A percentile compares a stretch with the other conserved stretches of the same genome.
Evolutionary conservation across 2,888 invertebrate genomes (phyloP).

Genomic region (Mechanitis mazaeus): DNA sequence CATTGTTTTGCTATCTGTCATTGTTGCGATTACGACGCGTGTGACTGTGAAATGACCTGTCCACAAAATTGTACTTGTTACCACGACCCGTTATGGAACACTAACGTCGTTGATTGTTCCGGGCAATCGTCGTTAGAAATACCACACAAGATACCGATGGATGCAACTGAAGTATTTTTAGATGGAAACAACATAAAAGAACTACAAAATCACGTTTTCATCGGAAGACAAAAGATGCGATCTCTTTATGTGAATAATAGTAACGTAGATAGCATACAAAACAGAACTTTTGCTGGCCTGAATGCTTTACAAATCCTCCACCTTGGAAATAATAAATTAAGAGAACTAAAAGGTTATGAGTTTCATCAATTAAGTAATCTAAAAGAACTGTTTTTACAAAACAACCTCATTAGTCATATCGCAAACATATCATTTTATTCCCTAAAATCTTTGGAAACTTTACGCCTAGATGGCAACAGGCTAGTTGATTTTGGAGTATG

Average conservation of each 20-base stretch:
- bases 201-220: constrained; percentile 90
- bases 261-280: constrained; percentile 89
- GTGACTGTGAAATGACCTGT: constrained; percentile 98
- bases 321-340: constrained; percentile 89
- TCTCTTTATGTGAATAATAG: constrained; percentile 91
- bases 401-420: constrained; percentile 87
- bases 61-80: constrained; percentile 96
- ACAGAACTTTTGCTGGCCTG: constrained; percentile 92
- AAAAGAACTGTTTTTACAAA: constrained; percentile 89
- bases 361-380: constrained; percentile 88
- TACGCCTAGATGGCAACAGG: constrained; percentile 90
- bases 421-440: constrained; percentile 87
- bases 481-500: constrained; percentile 88
- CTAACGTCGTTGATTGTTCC: constrained; percentile 94
- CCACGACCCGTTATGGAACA: constrained; percentile 95
- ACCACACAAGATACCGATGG: constrained; percentile 93
- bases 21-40: constrained; percentile 97
- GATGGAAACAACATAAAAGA: constrained; percentile 93
- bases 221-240: constrained; percentile 92
- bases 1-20: constrained; percentile 96
- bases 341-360: constrained; percentile 87
- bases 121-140: constrained; percentile 85
- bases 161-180: constrained; percentile 93
- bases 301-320: constrained; percentile 87
- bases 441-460: constrained; percentile 84